Evolutionary conservation across 2,888 invertebrate species (phyloP), one percentile per base, ranked within the genome.

Genomic region (Xylota segnis): DNA sequence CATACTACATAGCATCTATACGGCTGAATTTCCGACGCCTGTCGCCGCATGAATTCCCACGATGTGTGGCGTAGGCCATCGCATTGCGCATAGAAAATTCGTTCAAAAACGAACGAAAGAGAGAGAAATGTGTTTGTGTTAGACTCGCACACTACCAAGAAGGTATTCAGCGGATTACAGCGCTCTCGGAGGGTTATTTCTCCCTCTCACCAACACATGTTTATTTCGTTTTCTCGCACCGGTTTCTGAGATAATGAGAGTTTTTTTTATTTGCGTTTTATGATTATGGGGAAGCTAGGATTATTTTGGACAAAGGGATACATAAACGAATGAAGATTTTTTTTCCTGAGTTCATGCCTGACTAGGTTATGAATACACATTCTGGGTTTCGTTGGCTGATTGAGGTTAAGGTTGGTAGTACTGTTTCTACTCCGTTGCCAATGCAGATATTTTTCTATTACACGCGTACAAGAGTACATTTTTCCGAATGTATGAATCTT

Each of bases 1-100:
- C 7, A 34, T 16, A 16, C 27, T 37, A 34, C 7, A 10, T 34
- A 45, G 58, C 23, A 43, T 68, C 40, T 59, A 34, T 52, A 70
- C 61, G 59, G 68, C 54, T 68, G 66, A 81, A 74, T 81, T 68
- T 81, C 81, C 81, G 81, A 54, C 74, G 81, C 4, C 29, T 14
- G 1, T 1, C 47, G 7, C 45, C 81, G 81, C 61, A 54, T 27
- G 0, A 12, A 0, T 18, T 23, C 3, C 5, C 32, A 34, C 43
- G 14, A 68, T 18, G 58, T 12, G 45, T 12, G 0, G n/a, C 32
- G 61, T 27, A 6, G 27, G 14, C 5, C 66, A 37, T 52, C 66
- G 81, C 74, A 61, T 71, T 9, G 27, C n/a, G 45, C n/a, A 23
- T 45, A 61, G 3, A 32, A 65, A 34, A 27, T 59, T 59, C 68